Percentiles rank a stretch among this genome's conserved stretches.
Evolutionary conservation across 2,888 invertebrate species (phyloP).

Genomic region (Agrotis exclamationis): DNA sequence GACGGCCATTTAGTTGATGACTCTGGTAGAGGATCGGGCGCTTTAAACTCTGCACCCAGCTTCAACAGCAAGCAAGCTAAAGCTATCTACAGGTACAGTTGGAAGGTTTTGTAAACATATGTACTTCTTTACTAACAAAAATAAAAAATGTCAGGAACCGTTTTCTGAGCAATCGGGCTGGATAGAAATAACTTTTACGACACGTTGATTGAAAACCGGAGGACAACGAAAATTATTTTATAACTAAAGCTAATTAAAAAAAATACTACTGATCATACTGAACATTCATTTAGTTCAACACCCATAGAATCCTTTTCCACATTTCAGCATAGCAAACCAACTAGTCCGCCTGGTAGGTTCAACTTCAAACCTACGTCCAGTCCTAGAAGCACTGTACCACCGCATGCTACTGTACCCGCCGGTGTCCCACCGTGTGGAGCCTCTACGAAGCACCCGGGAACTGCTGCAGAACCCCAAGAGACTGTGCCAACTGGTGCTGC

Average conservation of each 20-base stretch:
- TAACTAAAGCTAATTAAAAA: too few relatives aligned
- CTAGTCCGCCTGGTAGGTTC: conserved; percentile 97
- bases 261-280: too few relatives aligned
- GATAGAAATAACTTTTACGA: too few relatives aligned
- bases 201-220: too few relatives aligned
- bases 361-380: conserved; percentile 96
- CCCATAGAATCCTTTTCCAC: too few relatives aligned
- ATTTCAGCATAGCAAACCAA: conserved; percentile 95
- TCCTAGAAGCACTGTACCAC: conserved; percentile 98
- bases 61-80: conserved; percentile 96
- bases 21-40: conserved; percentile 93
- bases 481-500: conserved; percentile 94
- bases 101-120: too few relatives aligned
- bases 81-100: conserved; percentile 96
- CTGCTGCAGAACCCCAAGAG: conserved; percentile 95
- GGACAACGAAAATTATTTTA: too few relatives aligned
- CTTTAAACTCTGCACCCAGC: conserved; percentile 93
- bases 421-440: conserved; percentile 96
- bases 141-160: too few relatives aligned
- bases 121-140: too few relatives aligned
- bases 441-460: conserved; percentile 95
- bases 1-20: conserved; percentile 89
- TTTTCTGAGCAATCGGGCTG: too few relatives aligned
- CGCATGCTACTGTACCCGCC: conserved; percentile 97
- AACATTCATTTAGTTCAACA: too few relatives aligned